phyloP scores from a whole-genome alignment of 2,113 vertebrate genomes.

The Melanostigma gelatinosum region DNA sequence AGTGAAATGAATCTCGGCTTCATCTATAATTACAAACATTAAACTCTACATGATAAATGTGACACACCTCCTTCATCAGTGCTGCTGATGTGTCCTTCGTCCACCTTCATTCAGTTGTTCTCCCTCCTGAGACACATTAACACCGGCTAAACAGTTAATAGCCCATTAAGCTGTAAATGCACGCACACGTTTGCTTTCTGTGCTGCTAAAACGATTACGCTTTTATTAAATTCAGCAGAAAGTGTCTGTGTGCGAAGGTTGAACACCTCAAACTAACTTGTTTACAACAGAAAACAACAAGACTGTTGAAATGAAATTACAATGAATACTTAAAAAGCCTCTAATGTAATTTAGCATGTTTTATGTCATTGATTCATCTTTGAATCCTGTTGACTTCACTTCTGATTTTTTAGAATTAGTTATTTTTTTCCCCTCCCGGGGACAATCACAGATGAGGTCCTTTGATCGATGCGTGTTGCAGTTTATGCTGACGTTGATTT shows the following conservation, averaged over 20 bases:
- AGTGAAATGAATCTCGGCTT: neutral
- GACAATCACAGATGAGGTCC: neutral
- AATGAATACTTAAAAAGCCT: neutral
- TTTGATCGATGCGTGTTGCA: no score
- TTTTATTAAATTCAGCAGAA: neutral
- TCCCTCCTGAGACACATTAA: neutral
- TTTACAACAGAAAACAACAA: neutral
- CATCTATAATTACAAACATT: neutral
- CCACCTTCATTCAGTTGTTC: neutral
- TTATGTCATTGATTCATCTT: neutral
- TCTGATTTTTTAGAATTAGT: neutral
- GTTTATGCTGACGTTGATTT: no score
- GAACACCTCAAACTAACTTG: neutral
- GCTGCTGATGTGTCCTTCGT: slow-evolving; percentile 9
- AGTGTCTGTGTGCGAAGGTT: neutral
- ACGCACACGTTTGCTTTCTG: slow-evolving; percentile 9
- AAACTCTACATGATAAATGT: neutral
- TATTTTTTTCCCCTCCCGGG: neutral
- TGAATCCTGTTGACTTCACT: neutral
- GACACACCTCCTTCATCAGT: neutral
- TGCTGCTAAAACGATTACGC: neutral
- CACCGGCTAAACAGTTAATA: neutral
- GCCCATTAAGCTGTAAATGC: slow-evolving; percentile 8
- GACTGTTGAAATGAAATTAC: neutral
- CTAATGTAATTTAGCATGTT: neutral